These are phyloP conservation scores for Heliconius congener DNA, from an alignment of 1,140 invertebrate genomes.

Conservation along the genomic window DNA sequence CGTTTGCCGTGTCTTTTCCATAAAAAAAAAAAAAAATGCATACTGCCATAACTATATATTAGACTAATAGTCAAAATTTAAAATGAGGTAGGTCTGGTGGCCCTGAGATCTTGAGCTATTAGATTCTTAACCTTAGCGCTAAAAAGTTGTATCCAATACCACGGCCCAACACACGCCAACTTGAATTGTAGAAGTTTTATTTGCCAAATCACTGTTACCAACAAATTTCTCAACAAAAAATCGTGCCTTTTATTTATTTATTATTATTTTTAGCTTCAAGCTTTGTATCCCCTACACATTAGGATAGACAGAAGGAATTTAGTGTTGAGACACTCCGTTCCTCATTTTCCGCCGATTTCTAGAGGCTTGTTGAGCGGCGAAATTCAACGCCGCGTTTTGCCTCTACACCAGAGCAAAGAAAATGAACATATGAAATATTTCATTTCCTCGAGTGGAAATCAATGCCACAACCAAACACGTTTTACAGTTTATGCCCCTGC, in stretches of 20 bases:
- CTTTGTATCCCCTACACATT: background rate
- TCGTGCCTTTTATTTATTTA: background rate
- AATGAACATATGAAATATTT: background rate
- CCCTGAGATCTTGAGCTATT: background rate
- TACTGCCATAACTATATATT: too few relatives aligned
- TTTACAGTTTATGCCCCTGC: background rate
- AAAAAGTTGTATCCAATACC: slow-evolving; percentile 7
- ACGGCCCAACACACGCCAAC: slow-evolving; percentile 2
- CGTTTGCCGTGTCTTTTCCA: too few relatives aligned
- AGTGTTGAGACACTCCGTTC: background rate
- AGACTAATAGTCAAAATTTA: too few relatives aligned
- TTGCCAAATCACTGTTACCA: slow-evolving; percentile 9
- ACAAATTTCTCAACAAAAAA: background rate
- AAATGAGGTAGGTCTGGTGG: too few relatives aligned
- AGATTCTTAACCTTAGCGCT: background rate
- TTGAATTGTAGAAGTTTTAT: slow-evolving; percentile 7
- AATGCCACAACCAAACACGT: background rate
- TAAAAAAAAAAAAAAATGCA: too few relatives aligned
- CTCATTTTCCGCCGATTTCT: background rate
- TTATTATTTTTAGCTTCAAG: background rate
- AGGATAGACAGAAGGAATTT: background rate
- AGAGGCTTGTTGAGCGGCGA: background rate
- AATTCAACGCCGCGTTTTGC: background rate
- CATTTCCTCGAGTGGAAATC: background rate
- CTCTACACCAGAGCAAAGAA: background rate